Evolutionary conservation across 2,113 vertebrate species (phyloP).

Genomic region (Collichthys lucidus): DNA sequence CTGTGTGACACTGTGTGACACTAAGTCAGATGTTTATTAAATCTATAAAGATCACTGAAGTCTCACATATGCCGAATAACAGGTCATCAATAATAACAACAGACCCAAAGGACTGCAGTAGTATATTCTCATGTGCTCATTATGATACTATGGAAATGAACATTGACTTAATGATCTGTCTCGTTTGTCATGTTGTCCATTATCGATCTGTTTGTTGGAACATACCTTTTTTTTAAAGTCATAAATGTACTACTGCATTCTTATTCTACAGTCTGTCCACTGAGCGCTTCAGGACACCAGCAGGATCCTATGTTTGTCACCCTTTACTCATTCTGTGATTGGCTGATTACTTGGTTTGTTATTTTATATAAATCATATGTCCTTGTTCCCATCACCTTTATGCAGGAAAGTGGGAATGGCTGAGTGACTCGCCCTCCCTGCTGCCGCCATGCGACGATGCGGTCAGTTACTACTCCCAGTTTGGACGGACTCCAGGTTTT

Average conservation of each 20-base stretch:
- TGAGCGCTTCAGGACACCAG: neutral
- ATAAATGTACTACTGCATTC: neutral
- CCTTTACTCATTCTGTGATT: neutral
- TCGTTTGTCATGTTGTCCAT: neutral
- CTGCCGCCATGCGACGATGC: slow-evolving; percentile 83
- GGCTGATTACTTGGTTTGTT: neutral
- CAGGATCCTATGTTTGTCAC: neutral
- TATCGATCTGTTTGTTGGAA: neutral
- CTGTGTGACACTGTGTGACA: neutral
- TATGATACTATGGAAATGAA: too few species aligned
- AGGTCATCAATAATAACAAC: neutral
- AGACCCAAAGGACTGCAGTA: neutral
- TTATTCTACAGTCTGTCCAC: neutral
- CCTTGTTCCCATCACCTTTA: neutral
- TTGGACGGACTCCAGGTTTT: slow-evolving; percentile 84
- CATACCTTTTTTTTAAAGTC: too few species aligned
- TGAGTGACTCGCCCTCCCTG: slow-evolving; percentile 86
- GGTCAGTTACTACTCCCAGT: slow-evolving; percentile 85
- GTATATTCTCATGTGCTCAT: neutral
- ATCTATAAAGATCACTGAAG: neutral
- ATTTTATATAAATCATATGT: neutral
- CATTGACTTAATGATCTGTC: neutral
- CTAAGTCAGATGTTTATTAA: neutral
- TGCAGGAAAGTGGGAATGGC: slow-evolving; percentile 91
- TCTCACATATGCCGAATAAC: neutral